A percentile compares a stretch with the other conserved stretches of the same genome.
phyloP scores from a whole-genome alignment of 1,140 invertebrate genomes.

The Drosophila erecta region DNA sequence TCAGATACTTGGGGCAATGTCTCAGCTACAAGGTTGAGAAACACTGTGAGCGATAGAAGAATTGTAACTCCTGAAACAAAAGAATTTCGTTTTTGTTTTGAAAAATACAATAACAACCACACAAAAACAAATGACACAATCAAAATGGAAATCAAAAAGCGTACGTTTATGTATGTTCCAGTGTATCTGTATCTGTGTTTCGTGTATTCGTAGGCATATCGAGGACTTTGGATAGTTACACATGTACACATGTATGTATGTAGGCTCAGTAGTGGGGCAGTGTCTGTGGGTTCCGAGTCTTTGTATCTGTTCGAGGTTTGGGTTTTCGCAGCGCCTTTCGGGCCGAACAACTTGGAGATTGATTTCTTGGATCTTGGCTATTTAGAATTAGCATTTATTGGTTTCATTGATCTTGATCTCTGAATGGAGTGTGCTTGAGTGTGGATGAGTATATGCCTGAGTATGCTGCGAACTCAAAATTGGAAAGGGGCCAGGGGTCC shows the following conservation, averaged over 20 bases:
- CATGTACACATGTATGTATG: conserved; percentile 2
- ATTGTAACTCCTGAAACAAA: conserved; percentile 99
- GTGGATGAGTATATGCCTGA: conserved; percentile 72
- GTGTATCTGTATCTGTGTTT: conserved; percentile 45
- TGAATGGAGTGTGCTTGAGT: conserved; percentile 66
- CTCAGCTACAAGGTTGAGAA: conserved; percentile 98
- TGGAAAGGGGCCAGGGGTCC: conserved; percentile 14
- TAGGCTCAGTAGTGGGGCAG: conserved; percentile 31
- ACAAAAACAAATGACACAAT: conserved; percentile 71
- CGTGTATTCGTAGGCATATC: conserved; percentile 42
- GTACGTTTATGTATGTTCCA: conserved; percentile 71
- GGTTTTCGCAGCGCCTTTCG: conserved; percentile 9
- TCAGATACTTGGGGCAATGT: conserved; percentile 97
- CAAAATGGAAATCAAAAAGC: conserved; percentile 72
- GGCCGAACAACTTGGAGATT: conserved; percentile 4
- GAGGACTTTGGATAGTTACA: conserved; percentile 38
- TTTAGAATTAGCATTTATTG: conserved; percentile 59
- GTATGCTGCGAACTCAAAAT: conserved; percentile 67
- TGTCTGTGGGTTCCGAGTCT: conserved; percentile 26
- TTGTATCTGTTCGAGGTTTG: conserved; percentile 41
- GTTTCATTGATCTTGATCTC: conserved; percentile 49
- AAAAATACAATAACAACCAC: conserved; percentile 81
- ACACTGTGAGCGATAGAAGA: conserved; percentile 99
- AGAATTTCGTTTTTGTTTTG: conserved; percentile 84
- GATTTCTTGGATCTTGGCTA: conserved; percentile 24